phyloP scores from a whole-genome alignment of 2,797 vertebrate genomes.

The Coregonus ussuriensis region DNA sequence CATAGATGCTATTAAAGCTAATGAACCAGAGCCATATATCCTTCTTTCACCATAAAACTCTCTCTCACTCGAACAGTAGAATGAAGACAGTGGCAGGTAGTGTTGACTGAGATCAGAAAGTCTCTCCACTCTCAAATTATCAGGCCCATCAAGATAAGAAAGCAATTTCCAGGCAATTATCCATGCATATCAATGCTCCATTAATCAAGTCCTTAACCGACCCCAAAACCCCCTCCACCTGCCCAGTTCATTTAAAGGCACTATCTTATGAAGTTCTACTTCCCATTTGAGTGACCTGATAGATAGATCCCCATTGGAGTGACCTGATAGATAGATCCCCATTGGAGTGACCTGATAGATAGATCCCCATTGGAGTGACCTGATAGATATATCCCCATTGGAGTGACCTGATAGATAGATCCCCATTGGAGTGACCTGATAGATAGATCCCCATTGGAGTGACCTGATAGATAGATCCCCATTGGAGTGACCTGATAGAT shows the following conservation, averaged over 20 bases:
- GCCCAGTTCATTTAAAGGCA: not conserved
- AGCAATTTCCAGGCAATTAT: conserved; percentile 11
- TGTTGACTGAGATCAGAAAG: conserved; percentile 71
- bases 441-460: too few species aligned
- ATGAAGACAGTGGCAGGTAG: conserved; percentile 42
- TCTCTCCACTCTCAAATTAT: conserved; percentile 17
- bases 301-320: too few species aligned
- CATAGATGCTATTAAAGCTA: not conserved
- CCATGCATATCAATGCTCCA: conserved; percentile 9
- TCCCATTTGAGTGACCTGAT: too few species aligned
- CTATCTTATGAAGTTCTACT: not conserved
- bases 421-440: too few species aligned
- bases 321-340: too few species aligned
- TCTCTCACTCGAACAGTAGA: not conserved
- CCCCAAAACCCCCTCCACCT: not conserved
- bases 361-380: too few species aligned
- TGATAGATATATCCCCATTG: too few species aligned
- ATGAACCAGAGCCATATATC: not conserved
- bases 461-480: too few species aligned
- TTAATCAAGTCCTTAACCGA: conserved; percentile 2
- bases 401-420: too few species aligned
- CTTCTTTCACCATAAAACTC: not conserved
- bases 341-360: too few species aligned
- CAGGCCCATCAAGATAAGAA: conserved; percentile 10
- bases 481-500: too few species aligned